Conservation (phyloP, 53 echinoderm and acorn worm species). For the Actinopyga echinites region DNA sequence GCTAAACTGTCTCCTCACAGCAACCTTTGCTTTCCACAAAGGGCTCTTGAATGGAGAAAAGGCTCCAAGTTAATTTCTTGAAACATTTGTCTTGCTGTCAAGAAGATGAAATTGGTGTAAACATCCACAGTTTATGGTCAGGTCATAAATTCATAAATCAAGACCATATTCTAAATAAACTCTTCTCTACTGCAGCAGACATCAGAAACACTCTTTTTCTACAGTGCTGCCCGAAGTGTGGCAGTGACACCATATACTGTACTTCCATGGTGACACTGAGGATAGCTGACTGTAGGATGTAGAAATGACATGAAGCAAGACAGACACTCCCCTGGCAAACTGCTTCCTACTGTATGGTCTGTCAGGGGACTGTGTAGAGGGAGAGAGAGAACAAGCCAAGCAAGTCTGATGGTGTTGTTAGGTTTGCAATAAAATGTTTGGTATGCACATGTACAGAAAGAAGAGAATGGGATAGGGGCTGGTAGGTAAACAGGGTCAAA, state of each 20-base stretch:
- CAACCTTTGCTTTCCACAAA: conserved; percentile 10
- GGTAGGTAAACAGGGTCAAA: neutral
- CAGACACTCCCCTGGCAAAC: too few species aligned
- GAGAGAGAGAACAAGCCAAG: too few species aligned
- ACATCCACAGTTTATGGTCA: conserved; percentile 39
- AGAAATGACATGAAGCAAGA: too few species aligned
- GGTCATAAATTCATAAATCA: conserved; percentile 40
- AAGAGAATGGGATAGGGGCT: neutral
- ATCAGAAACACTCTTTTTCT: too few species aligned
- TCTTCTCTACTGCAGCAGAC: neutral
- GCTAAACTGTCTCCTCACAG: neutral
- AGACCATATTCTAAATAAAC: conserved; percentile 33
- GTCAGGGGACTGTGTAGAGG: too few species aligned
- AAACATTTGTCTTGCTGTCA: conserved; percentile 39
- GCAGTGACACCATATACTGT: too few species aligned
- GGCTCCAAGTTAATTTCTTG: neutral
- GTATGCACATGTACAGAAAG: conserved; percentile 13
- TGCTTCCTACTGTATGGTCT: too few species aligned
- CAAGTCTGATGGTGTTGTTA: neutral
- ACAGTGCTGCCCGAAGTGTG: too few species aligned
- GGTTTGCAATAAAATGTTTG: conserved; percentile 18
- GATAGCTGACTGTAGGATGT: too few species aligned
- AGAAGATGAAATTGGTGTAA: conserved; percentile 20
- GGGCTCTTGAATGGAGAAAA: too few species aligned
- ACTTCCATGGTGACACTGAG: too few species aligned